A percentile compares a stretch with the other conserved stretches of the same genome.
phyloP scores from a whole-genome alignment of 2,113 vertebrate species.

The Cricetomys ansorgei region DNA sequence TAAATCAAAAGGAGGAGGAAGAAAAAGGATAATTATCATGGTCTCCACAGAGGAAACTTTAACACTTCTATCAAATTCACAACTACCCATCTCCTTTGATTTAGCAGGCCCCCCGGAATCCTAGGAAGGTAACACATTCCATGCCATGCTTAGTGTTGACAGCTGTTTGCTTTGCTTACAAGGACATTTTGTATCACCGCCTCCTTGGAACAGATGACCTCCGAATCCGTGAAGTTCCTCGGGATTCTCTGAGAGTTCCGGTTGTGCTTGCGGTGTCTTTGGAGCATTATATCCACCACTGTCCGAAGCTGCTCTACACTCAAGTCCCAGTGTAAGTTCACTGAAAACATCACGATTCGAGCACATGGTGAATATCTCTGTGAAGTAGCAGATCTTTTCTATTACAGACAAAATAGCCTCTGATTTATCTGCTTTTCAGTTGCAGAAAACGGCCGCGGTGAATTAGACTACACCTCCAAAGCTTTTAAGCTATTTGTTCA shows the following conservation, averaged over 20 bases:
- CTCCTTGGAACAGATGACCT: neutral
- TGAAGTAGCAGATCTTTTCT: slow-evolving; percentile 15
- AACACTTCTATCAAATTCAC: slow-evolving; percentile 19
- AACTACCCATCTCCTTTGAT: neutral
- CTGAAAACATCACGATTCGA: slow-evolving; percentile 37
- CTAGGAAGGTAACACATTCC: neutral
- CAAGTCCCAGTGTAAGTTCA: slow-evolving; percentile 56
- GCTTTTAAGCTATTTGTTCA: slow-evolving; percentile 31
- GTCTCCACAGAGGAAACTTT: slow-evolving; percentile 16
- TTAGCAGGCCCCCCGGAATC: slow-evolving; percentile 19
- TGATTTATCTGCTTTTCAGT: slow-evolving; percentile 48
- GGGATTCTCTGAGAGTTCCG: neutral
- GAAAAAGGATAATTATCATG: neutral
- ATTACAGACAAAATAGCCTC: slow-evolving; percentile 32
- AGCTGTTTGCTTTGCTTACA: neutral
- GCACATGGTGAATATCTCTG: neutral
- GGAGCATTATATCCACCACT: slow-evolving; percentile 35
- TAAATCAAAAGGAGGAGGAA: neutral
- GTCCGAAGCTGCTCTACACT: slow-evolving; percentile 30
- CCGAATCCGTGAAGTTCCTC: neutral
- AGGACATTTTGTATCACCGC: neutral
- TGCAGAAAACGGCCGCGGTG: slow-evolving; percentile 25
- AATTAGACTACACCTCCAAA: slow-evolving; percentile 24
- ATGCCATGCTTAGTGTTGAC: neutral
- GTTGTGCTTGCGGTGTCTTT: neutral